These are phyloP conservation scores for Berghia stephanieae DNA, from an alignment of 1,140 invertebrate genomes.

Conservation along the genomic window DNA sequence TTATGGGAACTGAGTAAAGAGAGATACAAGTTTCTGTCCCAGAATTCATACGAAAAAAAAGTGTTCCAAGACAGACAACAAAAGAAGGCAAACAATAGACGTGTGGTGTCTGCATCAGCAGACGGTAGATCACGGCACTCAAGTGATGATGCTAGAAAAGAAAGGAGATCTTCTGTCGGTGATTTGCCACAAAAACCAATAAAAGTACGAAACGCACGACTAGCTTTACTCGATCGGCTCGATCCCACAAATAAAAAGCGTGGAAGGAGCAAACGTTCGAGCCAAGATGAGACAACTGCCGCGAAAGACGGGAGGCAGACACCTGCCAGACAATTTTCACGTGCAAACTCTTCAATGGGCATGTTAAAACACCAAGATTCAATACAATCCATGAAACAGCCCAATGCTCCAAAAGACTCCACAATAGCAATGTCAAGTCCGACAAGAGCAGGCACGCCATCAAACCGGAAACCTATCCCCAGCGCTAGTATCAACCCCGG, in stretches of 20 bases:
- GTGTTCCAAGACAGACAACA: slow-evolving; percentile 41
- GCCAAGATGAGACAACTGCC: not conserved
- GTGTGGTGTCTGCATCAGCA: not conserved
- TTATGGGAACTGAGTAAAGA: slow-evolving; percentile 48
- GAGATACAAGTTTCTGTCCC: slow-evolving; percentile 47
- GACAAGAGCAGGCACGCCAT: no score
- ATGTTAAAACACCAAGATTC: no score
- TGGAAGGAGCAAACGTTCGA: no score
- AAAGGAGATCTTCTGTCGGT: no score
- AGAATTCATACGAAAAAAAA: slow-evolving; percentile 45
- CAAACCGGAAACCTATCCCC: no score
- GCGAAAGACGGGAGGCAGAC: no score
- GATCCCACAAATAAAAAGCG: not conserved
- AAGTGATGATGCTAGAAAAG: not conserved
- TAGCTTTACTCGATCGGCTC: not conserved
- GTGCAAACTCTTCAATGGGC: no score
- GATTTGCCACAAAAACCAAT: not conserved
- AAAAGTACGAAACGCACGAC: not conserved
- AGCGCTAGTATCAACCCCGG: no score
- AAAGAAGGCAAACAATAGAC: slow-evolving; percentile 28
- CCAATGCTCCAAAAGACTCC: no score
- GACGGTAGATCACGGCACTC: not conserved
- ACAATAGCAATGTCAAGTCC: no score
- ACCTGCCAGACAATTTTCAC: no score
- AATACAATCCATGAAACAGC: no score